Percentiles rank a stretch among this genome's conserved stretches.
Conservation (phyloP, 2,797 vertebrate species). For the Acipenser transmontanus region DNA sequence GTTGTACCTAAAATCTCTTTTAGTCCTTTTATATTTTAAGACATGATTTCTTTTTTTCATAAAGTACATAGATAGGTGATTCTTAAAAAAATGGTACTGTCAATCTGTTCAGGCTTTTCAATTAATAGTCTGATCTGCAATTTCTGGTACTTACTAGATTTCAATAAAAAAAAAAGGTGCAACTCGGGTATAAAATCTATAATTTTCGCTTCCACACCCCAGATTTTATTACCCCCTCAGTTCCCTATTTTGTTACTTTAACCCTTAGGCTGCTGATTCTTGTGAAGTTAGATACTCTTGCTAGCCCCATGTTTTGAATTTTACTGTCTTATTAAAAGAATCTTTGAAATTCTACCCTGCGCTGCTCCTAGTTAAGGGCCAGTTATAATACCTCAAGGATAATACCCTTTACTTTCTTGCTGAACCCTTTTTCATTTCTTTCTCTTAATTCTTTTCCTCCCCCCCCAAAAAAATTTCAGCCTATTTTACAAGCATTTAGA, state of each 20-base stretch:
- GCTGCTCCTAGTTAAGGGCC: slow-evolving; percentile 65
- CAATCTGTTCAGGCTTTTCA: not conserved
- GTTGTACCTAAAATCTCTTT: too few species aligned
- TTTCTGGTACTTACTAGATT: not conserved
- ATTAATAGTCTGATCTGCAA: not conserved
- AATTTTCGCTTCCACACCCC: slow-evolving; percentile 3
- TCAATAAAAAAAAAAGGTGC: not conserved
- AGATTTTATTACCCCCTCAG: slow-evolving; percentile 21
- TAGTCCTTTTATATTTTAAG: too few species aligned
- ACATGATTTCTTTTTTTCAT: too few species aligned
- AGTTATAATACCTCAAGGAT: slow-evolving; percentile 73
- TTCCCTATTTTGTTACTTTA: slow-evolving; percentile 15
- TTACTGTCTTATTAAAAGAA: slow-evolving; percentile 59
- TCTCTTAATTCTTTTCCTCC: slow-evolving; percentile 30
- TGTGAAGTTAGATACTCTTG: slow-evolving; percentile 70
- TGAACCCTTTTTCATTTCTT: slow-evolving; percentile 36
- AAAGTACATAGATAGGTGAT: too few species aligned
- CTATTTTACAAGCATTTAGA: slow-evolving; percentile 79
- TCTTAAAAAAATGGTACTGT: not conserved
- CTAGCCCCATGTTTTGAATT: slow-evolving; percentile 58
- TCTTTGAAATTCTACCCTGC: slow-evolving; percentile 70
- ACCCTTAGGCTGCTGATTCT: slow-evolving; percentile 31
- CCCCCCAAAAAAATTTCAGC: slow-evolving; percentile 54
- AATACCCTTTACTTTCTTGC: slow-evolving; percentile 72
- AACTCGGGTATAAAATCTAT: slow-evolving; percentile 25